Evolutionary conservation across 1,140 invertebrate species (phyloP), one percentile per base, ranked within the genome.

Genomic region (Lanistes nyassanus): DNA sequence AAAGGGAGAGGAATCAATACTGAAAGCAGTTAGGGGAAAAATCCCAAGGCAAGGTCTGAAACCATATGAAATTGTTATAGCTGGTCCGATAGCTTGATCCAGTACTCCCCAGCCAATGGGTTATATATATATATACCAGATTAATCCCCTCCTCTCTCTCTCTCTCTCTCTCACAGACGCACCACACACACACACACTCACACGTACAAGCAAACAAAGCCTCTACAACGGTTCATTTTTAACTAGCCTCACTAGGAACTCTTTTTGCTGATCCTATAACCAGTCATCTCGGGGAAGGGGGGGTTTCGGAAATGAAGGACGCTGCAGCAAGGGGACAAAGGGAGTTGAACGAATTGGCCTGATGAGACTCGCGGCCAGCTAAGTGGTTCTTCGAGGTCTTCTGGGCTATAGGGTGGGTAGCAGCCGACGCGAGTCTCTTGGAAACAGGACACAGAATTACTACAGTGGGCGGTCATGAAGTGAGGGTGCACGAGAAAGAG

Each of bases 401-500:
- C 7, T 23, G 23, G 23, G n/a, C 31, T 60, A 60, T 6, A 60
- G 58, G n/a, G 7, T 60, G 6, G 31, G 58, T 26, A 31, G 31
- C 6, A 23, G 58, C 7, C 23, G 7, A 60, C 23, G 23, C 62
- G 58, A 9, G 65, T 23, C 13, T 6, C 4, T 34, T 9, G 36
- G 37, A 11, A 7, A 16, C n/a, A 23, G 65, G n/a, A 39, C 5
- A 7, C 5, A 34, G 65, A 34, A 11, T 31, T 36, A 34, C 37
- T 31, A 36, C 13, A 9, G 7, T 6, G 23, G 65, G 23, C 65
- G 37, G 65, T 36, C 31, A 67, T n/a, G 37, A 34, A 67, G 65
- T 31, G 31, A 67, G 65, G n/a, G 53, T 13, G 53, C n/a, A 51
- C 51, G 58, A 51, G 29, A 55, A 65, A 56, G 51, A 69, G 29